Evolutionary conservation across 2,113 vertebrate genomes (phyloP), one percentile per base, ranked within the genome.

Genomic region (Phalacrocorax aristotelis): DNA sequence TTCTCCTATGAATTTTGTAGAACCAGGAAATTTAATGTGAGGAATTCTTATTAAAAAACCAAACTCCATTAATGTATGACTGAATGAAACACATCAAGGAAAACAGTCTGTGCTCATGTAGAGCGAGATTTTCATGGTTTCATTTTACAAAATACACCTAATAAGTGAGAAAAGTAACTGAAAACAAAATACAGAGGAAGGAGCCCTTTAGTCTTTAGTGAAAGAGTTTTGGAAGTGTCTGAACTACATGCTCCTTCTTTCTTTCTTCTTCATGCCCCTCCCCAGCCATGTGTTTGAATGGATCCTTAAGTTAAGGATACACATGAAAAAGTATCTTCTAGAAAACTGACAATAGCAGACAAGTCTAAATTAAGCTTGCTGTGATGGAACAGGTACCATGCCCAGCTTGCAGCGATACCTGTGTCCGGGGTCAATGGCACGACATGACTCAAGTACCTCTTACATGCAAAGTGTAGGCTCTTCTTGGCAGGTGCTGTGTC

Each of bases 401-500:
- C 22, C 11, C 13, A 44, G 17, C 29, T 51, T 34, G 36, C 17
- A n/a, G 1, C 10, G 48, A 42, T 80, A 38, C 74, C 62, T 68
- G 72, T 5, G 2, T 2, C 72, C 4, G 44, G 48, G 36, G 55
- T 52, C n/a, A 2, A 17, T 58, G 81, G 61, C 17, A 20, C 22
- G 3, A 11, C 0, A 0, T 46, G 58, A 27, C 62, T 91, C 27
- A 1, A 1, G 36, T 68, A 54, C 66, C 48, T 79, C 11, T 0
- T 22, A 8, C 8, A 3, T 60, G 40, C 61, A 54, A 68, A 20
- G 15, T 25, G 11, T 10, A 3, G 36, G 52, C n/a, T 83, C 19
- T 20, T 58, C 32, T 44, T 66, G 72, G 20, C 38, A 18, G 36
- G 17, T 76, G 40, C n/a, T 0, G 0, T 14, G 14, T 25, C 3